Conservation (phyloP, 2,888 invertebrate genomes). For the Pachymerium ferrugineum region DNA sequence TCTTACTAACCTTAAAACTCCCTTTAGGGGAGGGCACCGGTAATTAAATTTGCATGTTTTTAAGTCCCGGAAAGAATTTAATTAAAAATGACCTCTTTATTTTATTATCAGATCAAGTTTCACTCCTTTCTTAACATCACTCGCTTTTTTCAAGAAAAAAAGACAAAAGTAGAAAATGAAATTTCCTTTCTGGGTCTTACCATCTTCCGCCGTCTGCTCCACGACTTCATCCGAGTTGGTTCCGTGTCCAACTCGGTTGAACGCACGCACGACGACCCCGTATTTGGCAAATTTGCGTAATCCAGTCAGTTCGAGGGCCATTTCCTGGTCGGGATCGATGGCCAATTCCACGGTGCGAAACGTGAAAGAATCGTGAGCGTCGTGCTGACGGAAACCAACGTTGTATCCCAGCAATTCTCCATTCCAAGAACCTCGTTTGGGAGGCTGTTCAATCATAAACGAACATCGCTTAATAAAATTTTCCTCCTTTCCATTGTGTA, state of each 20-base stretch:
- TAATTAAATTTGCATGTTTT: conserved; percentile 28
- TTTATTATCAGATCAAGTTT: not conserved
- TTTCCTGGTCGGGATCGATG: conserved; percentile 39
- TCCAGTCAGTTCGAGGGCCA: conserved; percentile 41
- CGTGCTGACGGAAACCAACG: conserved; percentile 73
- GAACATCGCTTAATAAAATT: conserved; percentile 12
- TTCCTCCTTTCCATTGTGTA: not conserved
- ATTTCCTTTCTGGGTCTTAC: conserved; percentile 39
- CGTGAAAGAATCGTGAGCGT: conserved; percentile 39
- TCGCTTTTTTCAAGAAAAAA: not conserved
- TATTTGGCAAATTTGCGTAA: conserved; percentile 48
- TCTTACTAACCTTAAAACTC: not conserved
- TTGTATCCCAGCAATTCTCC: conserved; percentile 83
- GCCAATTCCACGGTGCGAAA: conserved; percentile 40
- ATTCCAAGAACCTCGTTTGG: conserved; percentile 82
- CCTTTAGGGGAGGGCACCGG: not conserved
- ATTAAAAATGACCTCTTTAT: not conserved
- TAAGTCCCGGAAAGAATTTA: conserved; percentile 5
- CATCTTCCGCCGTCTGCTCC: conserved; percentile 48
- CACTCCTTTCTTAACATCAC: not conserved
- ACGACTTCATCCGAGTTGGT: conserved; percentile 45
- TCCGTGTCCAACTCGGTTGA: conserved; percentile 46
- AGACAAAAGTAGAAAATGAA: not conserved
- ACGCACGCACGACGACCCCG: conserved; percentile 46
- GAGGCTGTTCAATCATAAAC: conserved; percentile 56